Evolutionary conservation across 1,140 invertebrate species (phyloP).

Genomic region (Aphis gossypii): DNA sequence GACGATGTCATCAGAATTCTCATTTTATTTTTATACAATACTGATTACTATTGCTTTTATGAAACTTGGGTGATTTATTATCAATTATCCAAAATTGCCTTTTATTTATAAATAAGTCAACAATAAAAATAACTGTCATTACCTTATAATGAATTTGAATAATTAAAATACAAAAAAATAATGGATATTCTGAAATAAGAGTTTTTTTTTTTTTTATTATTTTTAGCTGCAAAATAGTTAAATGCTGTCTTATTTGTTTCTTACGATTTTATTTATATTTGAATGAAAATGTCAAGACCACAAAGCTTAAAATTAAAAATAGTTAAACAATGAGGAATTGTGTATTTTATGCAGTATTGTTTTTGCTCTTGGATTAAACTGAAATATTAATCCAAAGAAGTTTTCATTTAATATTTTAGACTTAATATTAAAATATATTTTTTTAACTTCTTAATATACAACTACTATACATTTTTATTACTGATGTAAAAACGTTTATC

Average conservation of each 20-base stretch:
- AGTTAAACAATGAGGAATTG: not conserved
- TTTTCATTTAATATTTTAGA: not conserved
- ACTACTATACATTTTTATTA: not conserved
- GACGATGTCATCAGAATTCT: not conserved
- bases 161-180: not conserved
- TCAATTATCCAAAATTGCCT: not conserved
- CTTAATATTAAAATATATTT: not conserved
- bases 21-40: not conserved
- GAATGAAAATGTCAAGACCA: not conserved
- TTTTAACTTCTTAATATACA: not conserved
- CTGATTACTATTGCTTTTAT: not conserved
- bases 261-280: not conserved
- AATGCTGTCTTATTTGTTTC: not conserved
- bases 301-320: conserved; percentile 10
- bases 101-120: not conserved
- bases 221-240: not conserved
- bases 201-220: not conserved
- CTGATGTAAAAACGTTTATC: not conserved
- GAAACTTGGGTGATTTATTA: not conserved
- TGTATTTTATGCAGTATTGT: not conserved
- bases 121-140: not conserved
- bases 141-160: not conserved
- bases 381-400: conserved; percentile 10
- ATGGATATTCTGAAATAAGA: not conserved
- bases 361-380: not conserved